Evolutionary conservation across 2,888 invertebrate genomes (phyloP).

Genomic region (Pilophorus perplexus): DNA sequence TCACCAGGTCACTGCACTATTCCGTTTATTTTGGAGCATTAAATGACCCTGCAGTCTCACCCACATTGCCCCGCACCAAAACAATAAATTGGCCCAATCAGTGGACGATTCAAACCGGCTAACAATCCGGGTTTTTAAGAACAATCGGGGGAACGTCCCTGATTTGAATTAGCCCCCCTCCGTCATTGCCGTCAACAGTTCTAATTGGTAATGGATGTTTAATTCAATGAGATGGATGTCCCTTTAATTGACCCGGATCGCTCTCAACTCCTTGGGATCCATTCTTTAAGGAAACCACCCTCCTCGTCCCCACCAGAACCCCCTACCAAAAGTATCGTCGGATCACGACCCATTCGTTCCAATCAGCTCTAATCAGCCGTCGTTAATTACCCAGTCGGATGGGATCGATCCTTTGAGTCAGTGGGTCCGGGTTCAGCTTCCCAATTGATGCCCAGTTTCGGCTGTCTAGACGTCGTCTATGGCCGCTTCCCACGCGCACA

Average conservation of each 20-base stretch:
- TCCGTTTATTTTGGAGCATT: too few species aligned
- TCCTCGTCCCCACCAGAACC: too few species aligned
- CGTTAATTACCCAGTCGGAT: constrained; percentile 30
- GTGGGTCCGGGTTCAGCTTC: neutral
- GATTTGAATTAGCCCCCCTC: constrained; percentile 27
- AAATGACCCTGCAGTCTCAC: too few species aligned
- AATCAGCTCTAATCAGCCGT: constrained; percentile 35
- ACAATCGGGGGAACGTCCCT: too few species aligned
- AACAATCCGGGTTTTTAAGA: too few species aligned
- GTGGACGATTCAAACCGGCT: too few species aligned
- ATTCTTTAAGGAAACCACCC: neutral
- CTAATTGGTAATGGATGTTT: constrained; percentile 38
- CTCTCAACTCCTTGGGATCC: constrained; percentile 12
- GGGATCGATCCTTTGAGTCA: neutral
- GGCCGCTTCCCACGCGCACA: too few species aligned
- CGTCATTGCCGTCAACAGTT: neutral
- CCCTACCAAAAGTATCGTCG: too few species aligned
- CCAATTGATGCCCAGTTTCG: neutral
- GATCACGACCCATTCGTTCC: constrained; percentile 38
- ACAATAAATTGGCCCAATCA: too few species aligned
- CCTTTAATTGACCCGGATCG: constrained; percentile 34
- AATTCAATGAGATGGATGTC: constrained; percentile 39
- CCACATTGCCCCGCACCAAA: too few species aligned
- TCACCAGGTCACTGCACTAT: too few species aligned
- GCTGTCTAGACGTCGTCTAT: constrained; percentile 5